A percentile compares a stretch with the other conserved stretches of the same genome.
These are phyloP conservation scores for Lycia hirtaria DNA, from an alignment of 2,888 invertebrate species.

Conservation along the genomic window DNA sequence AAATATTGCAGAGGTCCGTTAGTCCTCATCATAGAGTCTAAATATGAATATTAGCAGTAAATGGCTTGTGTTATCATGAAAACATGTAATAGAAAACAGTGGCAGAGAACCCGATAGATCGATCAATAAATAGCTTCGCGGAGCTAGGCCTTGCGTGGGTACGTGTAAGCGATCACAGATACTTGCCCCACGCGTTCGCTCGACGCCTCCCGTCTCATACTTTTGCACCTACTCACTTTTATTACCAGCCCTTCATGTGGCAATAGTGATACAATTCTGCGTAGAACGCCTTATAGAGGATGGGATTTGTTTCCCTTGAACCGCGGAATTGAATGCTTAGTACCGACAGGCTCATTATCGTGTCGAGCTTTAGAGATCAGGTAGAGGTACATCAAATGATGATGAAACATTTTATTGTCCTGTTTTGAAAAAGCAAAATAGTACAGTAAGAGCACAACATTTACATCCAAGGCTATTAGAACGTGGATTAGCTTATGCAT, in stretches of 20 bases:
- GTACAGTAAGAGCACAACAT: constrained; percentile 7
- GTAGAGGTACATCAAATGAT: constrained; percentile 5
- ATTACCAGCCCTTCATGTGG: constrained; percentile 30
- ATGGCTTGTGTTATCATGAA: constrained; percentile 66
- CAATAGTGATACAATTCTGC: constrained; percentile 35
- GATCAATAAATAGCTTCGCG: constrained; percentile 75
- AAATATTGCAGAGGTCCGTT: constrained; percentile 17
- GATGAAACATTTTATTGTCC: constrained; percentile 11
- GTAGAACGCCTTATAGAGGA: constrained; percentile 37
- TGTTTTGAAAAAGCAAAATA: constrained; percentile 9
- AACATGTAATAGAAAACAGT: constrained; percentile 74
- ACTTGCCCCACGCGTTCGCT: constrained; percentile 77
- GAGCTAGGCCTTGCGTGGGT: constrained; percentile 83
- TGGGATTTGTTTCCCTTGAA: constrained; percentile 25
- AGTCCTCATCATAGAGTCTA: constrained; percentile 29
- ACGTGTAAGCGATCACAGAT: constrained; percentile 83
- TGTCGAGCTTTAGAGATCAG: constrained; percentile 19
- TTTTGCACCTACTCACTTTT: constrained; percentile 31
- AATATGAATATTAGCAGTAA: constrained; percentile 29
- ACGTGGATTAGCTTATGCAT: constrained; percentile 3
- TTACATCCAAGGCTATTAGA: constrained; percentile 6
- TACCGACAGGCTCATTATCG: constrained; percentile 23
- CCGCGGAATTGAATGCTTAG: constrained; percentile 18
- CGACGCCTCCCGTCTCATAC: constrained; percentile 59
- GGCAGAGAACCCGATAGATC: constrained; percentile 76